phyloP scores from a whole-genome alignment of 2,113 vertebrate species.

The Brachypteracias leptosomus region DNA sequence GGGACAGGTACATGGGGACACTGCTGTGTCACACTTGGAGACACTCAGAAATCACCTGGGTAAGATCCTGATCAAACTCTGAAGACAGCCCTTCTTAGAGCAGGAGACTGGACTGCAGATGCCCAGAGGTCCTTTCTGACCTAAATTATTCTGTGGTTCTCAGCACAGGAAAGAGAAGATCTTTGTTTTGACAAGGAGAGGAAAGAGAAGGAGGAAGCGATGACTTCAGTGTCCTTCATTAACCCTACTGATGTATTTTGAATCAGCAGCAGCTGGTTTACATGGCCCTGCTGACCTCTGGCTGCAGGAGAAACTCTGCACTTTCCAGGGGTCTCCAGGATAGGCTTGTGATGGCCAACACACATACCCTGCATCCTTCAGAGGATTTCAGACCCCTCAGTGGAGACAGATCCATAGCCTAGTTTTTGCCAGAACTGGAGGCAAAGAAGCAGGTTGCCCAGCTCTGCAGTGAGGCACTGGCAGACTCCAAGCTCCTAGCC shows the following conservation, averaged over 20 bases:
- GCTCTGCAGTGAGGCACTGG: not conserved
- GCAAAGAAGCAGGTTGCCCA: conserved; percentile 10
- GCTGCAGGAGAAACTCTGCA: not conserved
- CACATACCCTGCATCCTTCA: not conserved
- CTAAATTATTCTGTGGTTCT: not conserved
- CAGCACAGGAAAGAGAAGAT: not conserved
- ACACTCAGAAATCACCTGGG: not conserved
- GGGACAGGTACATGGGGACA: not conserved
- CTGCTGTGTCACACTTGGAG: not conserved
- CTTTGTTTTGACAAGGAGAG: not conserved
- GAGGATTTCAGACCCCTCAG: not conserved
- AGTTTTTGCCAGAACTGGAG: not conserved
- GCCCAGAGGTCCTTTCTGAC: not conserved
- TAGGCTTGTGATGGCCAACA: not conserved
- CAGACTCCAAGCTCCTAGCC: not conserved
- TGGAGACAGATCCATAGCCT: not conserved
- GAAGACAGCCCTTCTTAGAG: not conserved
- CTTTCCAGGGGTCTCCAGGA: not conserved
- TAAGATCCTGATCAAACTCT: not conserved
- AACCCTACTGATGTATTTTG: not conserved
- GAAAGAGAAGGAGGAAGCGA: not conserved
- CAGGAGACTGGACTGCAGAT: not conserved
- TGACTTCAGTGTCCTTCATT: not conserved
- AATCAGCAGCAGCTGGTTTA: not conserved
- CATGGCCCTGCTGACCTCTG: fast-evolving